A percentile compares a stretch with the other conserved stretches of the same genome.
phyloP scores from a whole-genome alignment of 2,797 vertebrate genomes.

The Chloroceryle inda region DNA sequence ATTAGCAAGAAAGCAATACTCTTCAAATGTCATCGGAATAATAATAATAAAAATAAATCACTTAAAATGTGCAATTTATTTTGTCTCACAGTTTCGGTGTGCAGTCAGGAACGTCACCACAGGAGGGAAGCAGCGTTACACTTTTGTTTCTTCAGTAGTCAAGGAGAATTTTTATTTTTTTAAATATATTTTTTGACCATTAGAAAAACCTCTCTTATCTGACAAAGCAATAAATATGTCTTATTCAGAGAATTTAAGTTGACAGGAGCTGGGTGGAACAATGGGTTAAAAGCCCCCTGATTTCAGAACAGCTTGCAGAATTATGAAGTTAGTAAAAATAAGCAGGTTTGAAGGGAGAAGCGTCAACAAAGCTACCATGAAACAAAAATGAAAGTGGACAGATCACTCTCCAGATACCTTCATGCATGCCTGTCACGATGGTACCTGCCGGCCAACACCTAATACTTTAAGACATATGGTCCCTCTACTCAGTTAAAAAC shows the following conservation, averaged over 20 bases:
- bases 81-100: fast-evolving
- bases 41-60: background rate
- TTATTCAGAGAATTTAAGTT: background rate
- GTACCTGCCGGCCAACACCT: background rate
- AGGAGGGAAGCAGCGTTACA: conserved; percentile 70
- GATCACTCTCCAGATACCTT: background rate
- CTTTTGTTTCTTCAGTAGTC: background rate
- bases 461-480: background rate
- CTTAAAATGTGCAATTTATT: background rate
- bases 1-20: background rate
- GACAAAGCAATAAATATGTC: background rate
- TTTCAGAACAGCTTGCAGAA: conserved; percentile 1
- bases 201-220: background rate
- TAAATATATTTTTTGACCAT: background rate
- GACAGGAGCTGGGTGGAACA: background rate
- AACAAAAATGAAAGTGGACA: background rate
- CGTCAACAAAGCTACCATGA: background rate
- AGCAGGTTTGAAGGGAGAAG: background rate
- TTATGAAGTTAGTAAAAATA: background rate
- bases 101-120: conserved; percentile 46
- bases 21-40: fast-evolving
- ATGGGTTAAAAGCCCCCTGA: background rate
- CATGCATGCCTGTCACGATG: fast-evolving
- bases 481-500: background rate
- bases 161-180: background rate